These are phyloP conservation scores for Enteromius treurensis DNA, from an alignment of 2,797 vertebrate species.

Conservation along the genomic window DNA sequence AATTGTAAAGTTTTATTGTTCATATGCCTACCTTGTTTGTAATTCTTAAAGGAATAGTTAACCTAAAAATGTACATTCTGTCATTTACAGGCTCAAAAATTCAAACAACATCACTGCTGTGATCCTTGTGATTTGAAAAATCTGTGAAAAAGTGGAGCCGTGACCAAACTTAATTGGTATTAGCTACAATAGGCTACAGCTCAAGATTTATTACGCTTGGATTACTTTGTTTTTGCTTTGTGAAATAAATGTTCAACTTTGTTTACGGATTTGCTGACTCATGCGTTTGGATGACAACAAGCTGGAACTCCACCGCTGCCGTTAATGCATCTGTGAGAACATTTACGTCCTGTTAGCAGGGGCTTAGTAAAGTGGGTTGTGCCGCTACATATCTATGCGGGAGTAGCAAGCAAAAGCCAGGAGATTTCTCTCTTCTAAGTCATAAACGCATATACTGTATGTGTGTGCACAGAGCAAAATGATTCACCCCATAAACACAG, in stretches of 20 bases:
- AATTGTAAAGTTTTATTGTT: neutral
- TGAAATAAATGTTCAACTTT: constrained; percentile 13
- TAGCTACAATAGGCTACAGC: neutral
- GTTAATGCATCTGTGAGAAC: constrained; percentile 6
- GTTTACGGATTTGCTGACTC: constrained; percentile 22
- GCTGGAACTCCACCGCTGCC: constrained; percentile 14
- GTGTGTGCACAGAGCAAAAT: neutral
- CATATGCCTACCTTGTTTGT: neutral
- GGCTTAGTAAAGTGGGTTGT: constrained; percentile 9
- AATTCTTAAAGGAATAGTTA: neutral
- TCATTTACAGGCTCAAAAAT: neutral
- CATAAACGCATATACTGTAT: neutral
- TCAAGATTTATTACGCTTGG: neutral
- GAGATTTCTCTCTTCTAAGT: constrained; percentile 6
- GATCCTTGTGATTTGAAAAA: constrained; percentile 15
- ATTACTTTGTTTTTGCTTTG: constrained; percentile 25
- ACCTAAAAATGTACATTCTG: neutral
- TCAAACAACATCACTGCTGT: neutral
- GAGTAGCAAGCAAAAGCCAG: neutral
- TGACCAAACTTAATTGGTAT: constrained; percentile 14
- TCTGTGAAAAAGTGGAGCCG: neutral
- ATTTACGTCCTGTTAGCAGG: neutral
- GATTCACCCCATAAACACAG: constrained; percentile 27
- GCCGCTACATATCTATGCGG: neutral
- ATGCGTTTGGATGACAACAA: neutral